A percentile compares a stretch with the other conserved stretches of the same genome.
phyloP scores from a whole-genome alignment of 2,797 vertebrate species.

The Tenualosa thibaudeaui region DNA sequence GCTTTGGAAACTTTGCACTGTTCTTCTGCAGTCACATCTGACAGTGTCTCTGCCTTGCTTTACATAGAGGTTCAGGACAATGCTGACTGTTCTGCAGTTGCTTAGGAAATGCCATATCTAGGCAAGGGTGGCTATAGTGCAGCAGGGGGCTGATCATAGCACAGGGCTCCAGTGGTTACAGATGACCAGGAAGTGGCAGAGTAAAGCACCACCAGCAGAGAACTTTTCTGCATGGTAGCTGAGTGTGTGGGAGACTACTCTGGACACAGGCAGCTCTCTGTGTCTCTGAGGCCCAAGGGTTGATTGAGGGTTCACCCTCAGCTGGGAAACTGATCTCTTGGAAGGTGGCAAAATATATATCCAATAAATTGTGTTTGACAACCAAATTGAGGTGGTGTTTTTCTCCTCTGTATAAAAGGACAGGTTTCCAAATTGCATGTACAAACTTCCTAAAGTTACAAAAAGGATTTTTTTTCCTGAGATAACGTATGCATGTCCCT shows the following conservation, averaged over 20 bases:
- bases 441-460: neutral
- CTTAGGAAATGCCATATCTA: neutral
- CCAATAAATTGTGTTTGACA: neutral
- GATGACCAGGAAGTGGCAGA: neutral
- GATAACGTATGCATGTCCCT: neutral
- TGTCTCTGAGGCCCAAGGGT: neutral
- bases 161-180: neutral
- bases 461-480: neutral
- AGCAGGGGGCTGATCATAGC: neutral
- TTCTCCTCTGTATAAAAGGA: constrained; percentile 3
- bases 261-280: neutral
- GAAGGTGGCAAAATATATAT: neutral
- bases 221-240: too few relatives aligned
- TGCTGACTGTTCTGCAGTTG: neutral
- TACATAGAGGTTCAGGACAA: neutral
- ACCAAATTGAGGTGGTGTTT: neutral
- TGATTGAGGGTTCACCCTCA: neutral
- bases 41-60: too few relatives aligned
- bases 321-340: neutral
- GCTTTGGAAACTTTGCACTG: neutral
- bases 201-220: neutral
- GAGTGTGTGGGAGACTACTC: neutral
- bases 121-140: neutral
- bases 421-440: neutral
- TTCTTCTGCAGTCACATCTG: too few relatives aligned